Conservation (phyloP, 2,113 vertebrate species). For the Dicaeum eximium region DNA sequence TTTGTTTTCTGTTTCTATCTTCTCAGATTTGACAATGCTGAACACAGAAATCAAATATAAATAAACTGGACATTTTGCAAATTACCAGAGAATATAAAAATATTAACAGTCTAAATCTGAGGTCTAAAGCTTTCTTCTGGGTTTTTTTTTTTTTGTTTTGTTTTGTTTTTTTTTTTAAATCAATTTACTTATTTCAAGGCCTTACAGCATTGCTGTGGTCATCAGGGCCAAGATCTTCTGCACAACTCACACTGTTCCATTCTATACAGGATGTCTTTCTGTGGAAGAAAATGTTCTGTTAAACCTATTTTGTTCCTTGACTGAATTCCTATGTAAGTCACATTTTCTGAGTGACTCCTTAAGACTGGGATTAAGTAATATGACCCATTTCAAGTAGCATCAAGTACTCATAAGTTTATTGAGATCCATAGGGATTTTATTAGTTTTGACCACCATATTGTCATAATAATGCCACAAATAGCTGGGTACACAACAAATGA, state of each 20-base stretch:
- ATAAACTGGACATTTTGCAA: neutral
- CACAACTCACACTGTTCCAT: neutral
- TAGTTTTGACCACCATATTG: neutral
- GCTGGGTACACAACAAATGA: neutral
- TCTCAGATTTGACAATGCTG: neutral
- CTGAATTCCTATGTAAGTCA: neutral
- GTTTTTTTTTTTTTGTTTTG: too few species aligned
- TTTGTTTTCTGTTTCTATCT: neutral
- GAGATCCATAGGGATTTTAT: neutral
- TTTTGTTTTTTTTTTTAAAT: too few species aligned
- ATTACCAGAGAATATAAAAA: neutral
- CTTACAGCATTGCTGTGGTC: fast-evolving
- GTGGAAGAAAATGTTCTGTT: neutral
- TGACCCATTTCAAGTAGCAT: neutral
- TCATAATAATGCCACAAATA: neutral
- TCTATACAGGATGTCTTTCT: neutral
- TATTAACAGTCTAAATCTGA: neutral
- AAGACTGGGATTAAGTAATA: neutral
- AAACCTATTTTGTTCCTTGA: neutral
- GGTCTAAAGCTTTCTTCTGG: neutral
- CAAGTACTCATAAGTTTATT: neutral
- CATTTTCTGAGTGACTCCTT: neutral
- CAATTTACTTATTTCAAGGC: neutral
- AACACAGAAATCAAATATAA: neutral
- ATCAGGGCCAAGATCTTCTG: neutral